phyloP scores from a whole-genome alignment of 2,888 invertebrate species.

The Leucophenga montana region DNA sequence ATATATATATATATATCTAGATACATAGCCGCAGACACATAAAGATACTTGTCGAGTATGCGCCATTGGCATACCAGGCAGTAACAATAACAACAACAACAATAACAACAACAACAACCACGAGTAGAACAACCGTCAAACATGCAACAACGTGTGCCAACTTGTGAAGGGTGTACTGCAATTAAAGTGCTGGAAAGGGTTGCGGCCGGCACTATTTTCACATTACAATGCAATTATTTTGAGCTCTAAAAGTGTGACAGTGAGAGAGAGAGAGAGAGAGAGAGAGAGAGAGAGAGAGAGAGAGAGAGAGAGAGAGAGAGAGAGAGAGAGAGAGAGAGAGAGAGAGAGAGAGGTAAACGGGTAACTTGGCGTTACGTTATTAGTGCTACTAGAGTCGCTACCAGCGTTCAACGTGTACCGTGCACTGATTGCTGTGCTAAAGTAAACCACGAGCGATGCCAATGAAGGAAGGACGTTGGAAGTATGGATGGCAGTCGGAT shows the following conservation, averaged over 20 bases:
- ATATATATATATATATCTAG: neutral
- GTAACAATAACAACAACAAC: neutral
- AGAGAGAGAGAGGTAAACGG: neutral
- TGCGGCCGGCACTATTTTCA: conserved; percentile 54
- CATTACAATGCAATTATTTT: conserved; percentile 70
- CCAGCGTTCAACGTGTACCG: conserved; percentile 47
- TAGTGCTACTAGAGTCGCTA: conserved; percentile 13
- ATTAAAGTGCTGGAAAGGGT: conserved; percentile 8
- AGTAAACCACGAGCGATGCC: conserved; percentile 32
- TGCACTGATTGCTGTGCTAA: conserved; percentile 55
- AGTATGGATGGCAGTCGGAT: too few species aligned
- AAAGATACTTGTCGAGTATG: conserved; percentile 6
- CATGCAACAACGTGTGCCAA: conserved; percentile 46
- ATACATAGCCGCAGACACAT: conserved; percentile 28
- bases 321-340: conserved; percentile 35
- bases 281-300: conserved; percentile 27
- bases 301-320: conserved; percentile 41
- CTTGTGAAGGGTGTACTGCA: neutral
- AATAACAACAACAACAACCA: neutral
- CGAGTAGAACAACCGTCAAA: conserved; percentile 55
- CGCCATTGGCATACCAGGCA: conserved; percentile 1
- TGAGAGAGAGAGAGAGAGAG: conserved; percentile 28
- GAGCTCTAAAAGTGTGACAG: conserved; percentile 58
- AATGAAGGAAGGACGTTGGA: conserved; percentile 11
- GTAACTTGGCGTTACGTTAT: neutral